These are phyloP conservation scores for Sternarchorhynchus goeldii DNA, from an alignment of 2,797 vertebrate genomes.

Conservation along the genomic window DNA sequence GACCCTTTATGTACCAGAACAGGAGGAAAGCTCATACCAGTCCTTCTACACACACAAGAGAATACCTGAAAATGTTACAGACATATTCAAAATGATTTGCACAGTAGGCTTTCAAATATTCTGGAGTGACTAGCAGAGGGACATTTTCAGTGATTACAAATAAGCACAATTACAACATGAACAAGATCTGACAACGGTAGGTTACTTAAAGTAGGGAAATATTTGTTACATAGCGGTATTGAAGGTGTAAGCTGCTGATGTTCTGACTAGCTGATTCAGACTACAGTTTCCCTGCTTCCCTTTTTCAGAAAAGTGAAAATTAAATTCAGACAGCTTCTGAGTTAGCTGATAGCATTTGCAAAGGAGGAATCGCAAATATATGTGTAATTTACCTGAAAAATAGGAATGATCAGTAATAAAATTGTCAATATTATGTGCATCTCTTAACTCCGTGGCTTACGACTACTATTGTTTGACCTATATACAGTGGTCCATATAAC, in stretches of 20 bases:
- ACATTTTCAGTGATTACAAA: too few relatives aligned
- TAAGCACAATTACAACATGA: too few relatives aligned
- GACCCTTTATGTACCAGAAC: slow-evolving; percentile 23
- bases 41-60: too few relatives aligned
- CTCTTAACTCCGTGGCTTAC: too few relatives aligned
- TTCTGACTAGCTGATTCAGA: slow-evolving; percentile 42
- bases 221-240: not conserved
- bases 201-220: not conserved
- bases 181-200: too few relatives aligned
- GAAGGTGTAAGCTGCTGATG: not conserved
- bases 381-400: not conserved
- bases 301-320: slow-evolving; percentile 34
- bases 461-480: not conserved
- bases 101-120: too few relatives aligned
- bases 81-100: too few relatives aligned
- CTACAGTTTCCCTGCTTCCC: slow-evolving; percentile 43
- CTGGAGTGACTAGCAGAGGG: too few relatives aligned
- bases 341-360: slow-evolving; percentile 4
- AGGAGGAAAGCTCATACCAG: not conserved
- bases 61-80: too few relatives aligned
- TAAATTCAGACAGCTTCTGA: not conserved
- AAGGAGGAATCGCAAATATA: not conserved
- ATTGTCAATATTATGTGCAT: not conserved
- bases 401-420: not conserved
- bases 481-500: not conserved